Evolutionary conservation across 2,888 invertebrate species (phyloP).

Genomic region (Hirtodrosophila duncani): DNA sequence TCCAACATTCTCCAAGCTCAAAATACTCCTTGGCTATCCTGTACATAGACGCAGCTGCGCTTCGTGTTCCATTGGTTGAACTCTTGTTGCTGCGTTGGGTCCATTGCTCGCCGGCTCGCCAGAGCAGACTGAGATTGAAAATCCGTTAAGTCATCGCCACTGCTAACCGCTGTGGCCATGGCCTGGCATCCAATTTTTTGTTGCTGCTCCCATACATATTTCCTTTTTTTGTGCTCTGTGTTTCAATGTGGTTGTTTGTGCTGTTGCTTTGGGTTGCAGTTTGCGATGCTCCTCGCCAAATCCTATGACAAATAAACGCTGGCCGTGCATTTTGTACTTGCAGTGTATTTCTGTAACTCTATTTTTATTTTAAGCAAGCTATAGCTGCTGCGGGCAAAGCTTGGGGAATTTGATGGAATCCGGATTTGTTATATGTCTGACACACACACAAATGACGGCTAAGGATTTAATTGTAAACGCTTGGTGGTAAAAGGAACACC

Average conservation of each 20-base stretch:
- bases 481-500: too few relatives aligned
- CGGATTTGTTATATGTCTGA: too few relatives aligned
- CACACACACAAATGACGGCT: too few relatives aligned
- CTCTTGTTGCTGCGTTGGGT: not conserved
- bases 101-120: not conserved
- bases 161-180: constrained; percentile 61
- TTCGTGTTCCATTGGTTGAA: too few relatives aligned
- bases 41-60: too few relatives aligned
- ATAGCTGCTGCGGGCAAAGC: constrained; percentile 9
- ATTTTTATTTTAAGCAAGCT: constrained; percentile 63
- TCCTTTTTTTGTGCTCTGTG: constrained; percentile 18
- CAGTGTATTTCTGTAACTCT: constrained; percentile 49
- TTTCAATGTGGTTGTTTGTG: constrained; percentile 59
- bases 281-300: constrained; percentile 39
- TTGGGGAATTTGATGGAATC: constrained; percentile 25
- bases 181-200: constrained; percentile 23
- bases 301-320: constrained; percentile 65
- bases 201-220: not conserved
- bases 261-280: constrained; percentile 48
- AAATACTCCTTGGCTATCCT: too few relatives aligned
- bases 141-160: constrained; percentile 73
- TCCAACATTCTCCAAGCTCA: too few relatives aligned
- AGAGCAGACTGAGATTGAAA: constrained; percentile 67
- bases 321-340: constrained; percentile 52
- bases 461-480: too few relatives aligned